These are phyloP conservation scores for Emesis russula DNA, from an alignment of 2,888 invertebrate species.

Conservation along the genomic window DNA sequence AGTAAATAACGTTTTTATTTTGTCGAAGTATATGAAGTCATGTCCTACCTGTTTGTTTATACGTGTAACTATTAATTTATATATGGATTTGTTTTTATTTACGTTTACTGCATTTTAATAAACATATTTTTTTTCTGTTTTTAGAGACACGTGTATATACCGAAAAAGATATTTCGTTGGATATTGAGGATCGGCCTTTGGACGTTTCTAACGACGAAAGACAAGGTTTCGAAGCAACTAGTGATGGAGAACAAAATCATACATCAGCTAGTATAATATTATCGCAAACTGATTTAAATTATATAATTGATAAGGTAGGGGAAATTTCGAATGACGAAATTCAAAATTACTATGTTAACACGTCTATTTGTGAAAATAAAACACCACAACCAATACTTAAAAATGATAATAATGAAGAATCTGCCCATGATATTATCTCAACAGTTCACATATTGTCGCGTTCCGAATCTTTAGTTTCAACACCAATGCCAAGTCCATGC, in stretches of 20 bases:
- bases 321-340: conserved; percentile 50
- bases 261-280: conserved; percentile 54
- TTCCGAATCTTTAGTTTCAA: conserved; percentile 45
- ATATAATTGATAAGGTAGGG: conserved; percentile 65
- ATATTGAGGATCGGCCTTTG: no score
- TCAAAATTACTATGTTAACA: conserved; percentile 35
- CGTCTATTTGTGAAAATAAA: conserved; percentile 21
- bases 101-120: conserved; percentile 32
- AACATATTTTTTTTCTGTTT: conserved; percentile 20
- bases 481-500: conserved; percentile 63
- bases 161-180: conserved; percentile 38
- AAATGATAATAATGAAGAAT: conserved; percentile 19
- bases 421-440: background rate
- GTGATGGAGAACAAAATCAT: conserved; percentile 38
- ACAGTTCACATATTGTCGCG: no score
- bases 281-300: conserved; percentile 61
- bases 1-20: conserved; percentile 40
- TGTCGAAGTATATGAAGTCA: conserved; percentile 41
- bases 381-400: conserved; percentile 12
- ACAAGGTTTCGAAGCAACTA: conserved; percentile 11
- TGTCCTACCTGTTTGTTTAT: conserved; percentile 47
- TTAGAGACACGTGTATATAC: conserved; percentile 32
- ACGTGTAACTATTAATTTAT: conserved; percentile 42
- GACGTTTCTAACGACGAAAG: conserved; percentile 41
- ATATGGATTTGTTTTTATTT: conserved; percentile 40